These are phyloP conservation scores for Silurus meridionalis DNA, from an alignment of 2,113 vertebrate species.

Conservation along the genomic window DNA sequence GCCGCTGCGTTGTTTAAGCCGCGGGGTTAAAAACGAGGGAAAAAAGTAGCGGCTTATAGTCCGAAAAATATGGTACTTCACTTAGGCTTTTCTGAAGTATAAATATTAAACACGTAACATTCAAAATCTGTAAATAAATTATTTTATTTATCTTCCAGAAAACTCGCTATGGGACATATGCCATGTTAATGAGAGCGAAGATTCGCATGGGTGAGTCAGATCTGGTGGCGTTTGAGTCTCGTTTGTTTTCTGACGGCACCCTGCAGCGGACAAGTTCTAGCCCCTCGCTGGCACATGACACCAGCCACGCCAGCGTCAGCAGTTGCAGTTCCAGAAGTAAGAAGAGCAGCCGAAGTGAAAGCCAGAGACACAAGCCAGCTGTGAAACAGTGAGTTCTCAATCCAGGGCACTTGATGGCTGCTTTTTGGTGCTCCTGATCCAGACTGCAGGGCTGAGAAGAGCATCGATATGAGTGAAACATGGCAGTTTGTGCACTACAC, in stretches of 20 bases:
- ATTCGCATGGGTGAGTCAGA: conserved; percentile 82
- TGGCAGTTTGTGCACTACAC: conserved; percentile 4
- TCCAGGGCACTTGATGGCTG: background rate
- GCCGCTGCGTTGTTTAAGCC: no score
- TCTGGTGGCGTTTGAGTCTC: conserved; percentile 82
- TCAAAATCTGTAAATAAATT: background rate
- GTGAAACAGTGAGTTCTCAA: conserved; percentile 55
- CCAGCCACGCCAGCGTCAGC: conserved; percentile 43
- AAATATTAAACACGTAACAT: background rate
- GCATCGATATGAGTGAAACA: conserved; percentile 4
- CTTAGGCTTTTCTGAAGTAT: background rate
- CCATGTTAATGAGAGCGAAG: conserved; percentile 88
- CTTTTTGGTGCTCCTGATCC: conserved; percentile 16
- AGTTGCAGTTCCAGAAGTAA: conserved; percentile 52
- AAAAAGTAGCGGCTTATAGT: no score
- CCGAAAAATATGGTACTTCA: no score
- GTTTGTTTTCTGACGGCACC: conserved; percentile 80
- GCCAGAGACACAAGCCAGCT: conserved; percentile 66
- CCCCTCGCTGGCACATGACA: conserved; percentile 78
- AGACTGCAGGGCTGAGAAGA: conserved; percentile 21
- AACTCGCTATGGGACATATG: conserved; percentile 91
- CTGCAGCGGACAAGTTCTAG: conserved; percentile 82
- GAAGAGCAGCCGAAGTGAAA: conserved; percentile 66
- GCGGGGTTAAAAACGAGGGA: no score
- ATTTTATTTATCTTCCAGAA: conserved; percentile 71